Percentiles rank a stretch among this genome's conserved stretches.
Conservation (phyloP, 2,797 vertebrate genomes). For the Apogon talboti region DNA sequence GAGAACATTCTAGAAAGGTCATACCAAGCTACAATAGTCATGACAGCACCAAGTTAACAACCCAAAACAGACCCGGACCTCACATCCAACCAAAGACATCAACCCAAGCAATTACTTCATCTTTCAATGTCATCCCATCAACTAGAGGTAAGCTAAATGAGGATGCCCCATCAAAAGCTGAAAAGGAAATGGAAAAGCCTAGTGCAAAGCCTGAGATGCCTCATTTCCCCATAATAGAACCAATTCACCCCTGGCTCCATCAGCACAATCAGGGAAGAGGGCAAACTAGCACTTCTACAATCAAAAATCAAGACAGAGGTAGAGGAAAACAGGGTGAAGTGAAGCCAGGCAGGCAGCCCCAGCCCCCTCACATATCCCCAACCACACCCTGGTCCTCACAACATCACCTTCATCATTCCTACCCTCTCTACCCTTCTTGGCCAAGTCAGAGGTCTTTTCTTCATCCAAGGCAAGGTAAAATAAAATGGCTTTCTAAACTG, state of each 20-base stretch:
- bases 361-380: constrained; percentile 55
- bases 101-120: constrained; percentile 34
- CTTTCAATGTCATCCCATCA: constrained; percentile 50
- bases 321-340: constrained; percentile 37
- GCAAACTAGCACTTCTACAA: constrained; percentile 36
- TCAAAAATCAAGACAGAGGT: constrained; percentile 49
- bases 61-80: constrained; percentile 45
- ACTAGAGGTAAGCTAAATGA: constrained; percentile 33
- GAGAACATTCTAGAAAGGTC: constrained; percentile 20
- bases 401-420: constrained; percentile 45
- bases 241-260: constrained; percentile 81
- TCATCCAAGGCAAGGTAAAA: constrained; percentile 63
- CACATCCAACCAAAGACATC: constrained; percentile 20
- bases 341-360: constrained; percentile 38
- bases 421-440: constrained; percentile 57
- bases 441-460: constrained; percentile 58
- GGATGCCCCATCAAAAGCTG: constrained; percentile 21
- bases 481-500: neutral
- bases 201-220: constrained; percentile 43
- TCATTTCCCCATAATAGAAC: constrained; percentile 60
- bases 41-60: constrained; percentile 33
- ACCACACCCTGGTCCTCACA: constrained; percentile 59
- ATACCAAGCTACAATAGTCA: constrained; percentile 35
- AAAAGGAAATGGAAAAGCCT: constrained; percentile 31
- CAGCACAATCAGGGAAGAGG: constrained; percentile 54